Conservation (phyloP, 1,140 invertebrate species). For the Brachystomella parvula region DNA sequence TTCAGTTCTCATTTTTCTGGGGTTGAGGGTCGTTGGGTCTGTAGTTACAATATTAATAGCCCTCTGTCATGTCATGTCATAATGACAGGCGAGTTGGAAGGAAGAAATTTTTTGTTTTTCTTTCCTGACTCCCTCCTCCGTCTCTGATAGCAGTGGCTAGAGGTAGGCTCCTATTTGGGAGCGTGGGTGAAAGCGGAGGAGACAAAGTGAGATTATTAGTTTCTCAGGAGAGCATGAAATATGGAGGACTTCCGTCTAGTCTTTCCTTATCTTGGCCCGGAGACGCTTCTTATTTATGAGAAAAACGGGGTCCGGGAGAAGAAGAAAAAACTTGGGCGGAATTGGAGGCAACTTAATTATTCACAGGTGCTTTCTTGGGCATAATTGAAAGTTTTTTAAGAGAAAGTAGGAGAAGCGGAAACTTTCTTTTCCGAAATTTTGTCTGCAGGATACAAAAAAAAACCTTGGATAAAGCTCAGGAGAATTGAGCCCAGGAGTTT, state of each 20-base stretch:
- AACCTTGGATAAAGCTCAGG: too few species aligned
- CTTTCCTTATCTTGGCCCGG: background rate
- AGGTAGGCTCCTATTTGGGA: too few species aligned
- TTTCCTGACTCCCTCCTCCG: too few species aligned
- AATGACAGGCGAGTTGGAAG: background rate
- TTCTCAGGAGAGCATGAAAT: slow-evolving; percentile 7
- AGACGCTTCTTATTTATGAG: slow-evolving; percentile 10
- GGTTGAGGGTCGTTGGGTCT: background rate
- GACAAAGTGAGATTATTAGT: slow-evolving; percentile 13
- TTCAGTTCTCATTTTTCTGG: background rate
- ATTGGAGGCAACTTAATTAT: slow-evolving; percentile 8
- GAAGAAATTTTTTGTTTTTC: background rate
- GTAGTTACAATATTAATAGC: slow-evolving; percentile 10
- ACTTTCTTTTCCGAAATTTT: too few species aligned
- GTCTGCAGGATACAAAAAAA: too few species aligned
- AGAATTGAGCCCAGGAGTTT: too few species aligned
- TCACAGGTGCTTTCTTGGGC: slow-evolving; percentile 2
- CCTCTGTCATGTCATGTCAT: slow-evolving; percentile 8
- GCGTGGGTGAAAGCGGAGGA: background rate
- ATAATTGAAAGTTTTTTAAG: slow-evolving; percentile 8
- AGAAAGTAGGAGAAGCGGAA: too few species aligned
- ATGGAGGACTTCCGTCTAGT: slow-evolving; percentile 3
- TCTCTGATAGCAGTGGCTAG: background rate
- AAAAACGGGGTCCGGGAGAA: background rate
- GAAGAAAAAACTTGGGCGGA: background rate